Base-by-base conservation (phyloP, 2,888 invertebrate genomes). In the Drosophila dives region DNA sequence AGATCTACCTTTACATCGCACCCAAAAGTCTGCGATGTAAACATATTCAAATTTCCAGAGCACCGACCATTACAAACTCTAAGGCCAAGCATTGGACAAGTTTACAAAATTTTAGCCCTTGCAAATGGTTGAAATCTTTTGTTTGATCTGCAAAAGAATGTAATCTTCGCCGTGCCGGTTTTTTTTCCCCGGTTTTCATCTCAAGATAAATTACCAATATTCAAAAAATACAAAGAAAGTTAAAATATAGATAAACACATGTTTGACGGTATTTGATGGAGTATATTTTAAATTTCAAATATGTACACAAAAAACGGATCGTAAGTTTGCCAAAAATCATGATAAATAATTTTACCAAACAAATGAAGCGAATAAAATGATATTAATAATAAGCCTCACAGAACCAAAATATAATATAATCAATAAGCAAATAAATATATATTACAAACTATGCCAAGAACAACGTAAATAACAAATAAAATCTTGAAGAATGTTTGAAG, bases 251-350 rank as follows among this genome's bases (percentile, higher is more conserved):
- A 53, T 26, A 23, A 17, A 49, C 32, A 54, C 42, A 40, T 64
- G 15, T 20, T 51, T 33, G 17, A 12, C 32, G 17, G 33, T 58
- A 17, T 36, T 60, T 45, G 59, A 20, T 12, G 20, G 23, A 64
- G 66, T 71, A 71, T 84, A 72, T 77, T 71, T 77, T 42, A 74
- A 64, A 56, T 66, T 61, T 50, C 12, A 45, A 64, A 61, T 72
- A 81, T 81, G 33, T 78, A 80, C 71, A 80, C 48, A 53, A 45
- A n/a, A 71, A 70, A 63, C 38, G 7, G 8, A 8, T 36, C 15
- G 36, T 36, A 15, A 65, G 45, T 63, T 55, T 40, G 55, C 33
- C 36, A 49, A 68, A 76, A 67, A 49, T 63, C 29, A 68, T 64
- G 60, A 33, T 36, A 5, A 72, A 75, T 72, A 68, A 55, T 64